Evolutionary conservation across 2,113 vertebrate species (phyloP).

Genomic region (Cathartes aura): DNA sequence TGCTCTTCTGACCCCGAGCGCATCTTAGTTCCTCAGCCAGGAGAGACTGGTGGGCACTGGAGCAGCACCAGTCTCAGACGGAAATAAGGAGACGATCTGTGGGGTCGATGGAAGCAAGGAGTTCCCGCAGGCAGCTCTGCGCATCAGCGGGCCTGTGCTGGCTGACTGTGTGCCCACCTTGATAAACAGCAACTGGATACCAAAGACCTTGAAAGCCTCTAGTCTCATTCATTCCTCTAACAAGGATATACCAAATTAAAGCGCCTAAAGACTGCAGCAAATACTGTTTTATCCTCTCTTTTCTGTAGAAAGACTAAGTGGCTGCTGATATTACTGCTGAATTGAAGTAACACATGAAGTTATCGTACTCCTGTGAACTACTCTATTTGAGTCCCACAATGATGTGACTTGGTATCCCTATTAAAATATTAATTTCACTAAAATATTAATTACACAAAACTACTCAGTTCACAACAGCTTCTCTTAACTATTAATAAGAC

Average conservation of each 20-base stretch:
- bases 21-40: neutral
- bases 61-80: neutral
- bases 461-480: neutral
- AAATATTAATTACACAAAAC: conserved; percentile 37
- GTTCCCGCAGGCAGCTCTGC: neutral
- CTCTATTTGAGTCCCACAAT: neutral
- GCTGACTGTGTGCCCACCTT: too few species aligned
- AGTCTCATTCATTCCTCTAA: neutral
- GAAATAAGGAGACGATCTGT: neutral
- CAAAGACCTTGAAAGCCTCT: neutral
- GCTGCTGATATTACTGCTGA: neutral
- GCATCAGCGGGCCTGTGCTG: neutral
- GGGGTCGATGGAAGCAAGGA: neutral
- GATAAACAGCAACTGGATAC: neutral
- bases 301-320: neutral
- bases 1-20: neutral
- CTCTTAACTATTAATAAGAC: conserved; percentile 18
- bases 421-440: conserved; percentile 46
- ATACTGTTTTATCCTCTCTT: neutral
- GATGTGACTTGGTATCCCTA: neutral
- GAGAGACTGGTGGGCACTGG: neutral
- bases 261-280: neutral
- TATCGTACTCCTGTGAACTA: neutral
- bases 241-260: neutral
- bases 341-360: neutral